Percentiles rank a stretch among this genome's conserved stretches.
Evolutionary conservation across 2,888 invertebrate species (phyloP).

Genomic region (Loripinus fragilis): DNA sequence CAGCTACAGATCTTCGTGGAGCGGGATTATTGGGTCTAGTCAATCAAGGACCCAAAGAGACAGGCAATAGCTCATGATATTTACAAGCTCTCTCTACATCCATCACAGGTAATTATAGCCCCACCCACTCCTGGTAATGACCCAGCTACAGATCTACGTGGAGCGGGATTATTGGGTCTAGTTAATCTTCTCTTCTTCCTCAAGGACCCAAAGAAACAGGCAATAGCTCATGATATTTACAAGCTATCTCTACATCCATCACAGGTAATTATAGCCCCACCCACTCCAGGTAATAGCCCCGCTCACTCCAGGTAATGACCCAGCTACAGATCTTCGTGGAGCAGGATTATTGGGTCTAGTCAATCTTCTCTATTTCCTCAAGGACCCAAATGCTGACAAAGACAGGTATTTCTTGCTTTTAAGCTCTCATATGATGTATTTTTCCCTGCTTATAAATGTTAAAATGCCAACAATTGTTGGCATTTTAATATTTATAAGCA

Average conservation of each 20-base stretch:
- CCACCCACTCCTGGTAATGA: slow-evolving; percentile 84
- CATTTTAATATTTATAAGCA: too few species aligned
- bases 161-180: slow-evolving; percentile 85
- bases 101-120: slow-evolving; percentile 81
- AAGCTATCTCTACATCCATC: slow-evolving; percentile 83
- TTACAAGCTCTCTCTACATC: slow-evolving; percentile 84
- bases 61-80: slow-evolving; percentile 83
- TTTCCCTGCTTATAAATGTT: too few species aligned
- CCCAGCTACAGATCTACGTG: slow-evolving; percentile 85
- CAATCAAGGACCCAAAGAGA: slow-evolving; percentile 80
- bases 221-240: slow-evolving; percentile 84
- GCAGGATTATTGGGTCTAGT: slow-evolving; percentile 85
- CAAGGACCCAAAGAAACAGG: slow-evolving; percentile 75
- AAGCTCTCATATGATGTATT: too few species aligned
- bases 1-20: slow-evolving; percentile 85
- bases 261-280: slow-evolving; percentile 80
- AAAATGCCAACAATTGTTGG: too few species aligned
- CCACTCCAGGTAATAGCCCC: slow-evolving; percentile 84
- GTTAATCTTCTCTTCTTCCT: slow-evolving; percentile 84
- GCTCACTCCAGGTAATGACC: slow-evolving; percentile 84
- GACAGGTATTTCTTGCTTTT: too few species aligned
- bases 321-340: slow-evolving; percentile 85
- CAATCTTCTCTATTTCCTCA: slow-evolving; percentile 84
- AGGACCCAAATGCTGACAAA: slow-evolving; percentile 78
- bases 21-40: slow-evolving; percentile 85